Base-by-base conservation (phyloP, 2,797 vertebrate species). In the Spinibarbus caldwelli region DNA sequence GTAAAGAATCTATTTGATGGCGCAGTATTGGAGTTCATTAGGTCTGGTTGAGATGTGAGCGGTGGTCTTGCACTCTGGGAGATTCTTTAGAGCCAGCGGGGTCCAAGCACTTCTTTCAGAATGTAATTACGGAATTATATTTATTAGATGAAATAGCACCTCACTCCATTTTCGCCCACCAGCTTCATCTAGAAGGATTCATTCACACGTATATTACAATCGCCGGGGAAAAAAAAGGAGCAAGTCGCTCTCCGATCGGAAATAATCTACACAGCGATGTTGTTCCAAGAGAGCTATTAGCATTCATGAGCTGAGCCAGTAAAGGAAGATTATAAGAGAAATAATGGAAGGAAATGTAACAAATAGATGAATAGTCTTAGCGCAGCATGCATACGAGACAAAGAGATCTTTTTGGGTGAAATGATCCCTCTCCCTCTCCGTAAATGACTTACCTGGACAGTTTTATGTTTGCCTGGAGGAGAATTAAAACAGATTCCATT, bases 261-360 rank as follows among this genome's bases (percentile, higher is more conserved):
- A 95, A 79, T 96, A 95, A 97, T 97, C 96, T 93, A 70, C 93
- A 92, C 93, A 89, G 95, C 94, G 94, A 95, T 95, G 90, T 94
- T 94, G 95, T 96, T 97, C 95, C 93, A 90, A 90, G 95, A 96
- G 96, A 94, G 92, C 96, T 96, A 97, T 98, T 97, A 97, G 95
- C 95, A 96, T 97, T 95, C 95, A 94, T 95, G 95, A 96, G 95
- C 93, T 94, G 95, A 95, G 90, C 93, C 95, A 89, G 91, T 96
- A 95, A 95, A 97, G 95, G 94, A 96, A 96, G 96, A 97, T 97
- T 97, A 96, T 96, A 94, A 94, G 92, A 94, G 95, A 96, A 96
- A 97, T 96, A 97, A 96, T 95, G 92, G 93, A 93, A 95, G 94
- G 96, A 96, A 96, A 95, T 94, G 90, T 92, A 92, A 93, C 94